These are phyloP conservation scores for Drosophila tanythrix DNA, from an alignment of 2,888 invertebrate species.

Conservation along the genomic window DNA sequence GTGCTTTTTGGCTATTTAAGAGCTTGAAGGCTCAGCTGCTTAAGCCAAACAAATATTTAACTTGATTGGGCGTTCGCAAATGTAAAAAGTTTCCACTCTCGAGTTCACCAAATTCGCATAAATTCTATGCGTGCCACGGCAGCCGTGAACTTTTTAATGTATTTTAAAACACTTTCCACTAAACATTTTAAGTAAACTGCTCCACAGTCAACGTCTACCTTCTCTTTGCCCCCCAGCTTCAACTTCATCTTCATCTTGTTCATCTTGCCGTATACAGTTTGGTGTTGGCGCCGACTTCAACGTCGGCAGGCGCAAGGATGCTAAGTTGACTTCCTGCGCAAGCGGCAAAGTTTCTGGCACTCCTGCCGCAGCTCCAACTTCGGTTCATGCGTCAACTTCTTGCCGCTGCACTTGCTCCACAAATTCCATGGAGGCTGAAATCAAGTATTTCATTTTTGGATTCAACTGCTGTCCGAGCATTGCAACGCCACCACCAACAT, in stretches of 20 bases:
- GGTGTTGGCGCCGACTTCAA: background rate
- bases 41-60: constrained; percentile 76
- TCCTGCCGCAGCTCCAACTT: constrained; percentile 41
- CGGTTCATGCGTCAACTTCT: constrained; percentile 25
- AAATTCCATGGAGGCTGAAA: constrained; percentile 79
- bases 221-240: constrained; percentile 4
- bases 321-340: constrained; percentile 76
- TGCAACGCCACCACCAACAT: constrained; percentile 57
- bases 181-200: constrained; percentile 80
- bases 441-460: constrained; percentile 81
- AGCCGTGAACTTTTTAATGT: constrained; percentile 81
- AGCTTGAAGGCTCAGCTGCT: constrained; percentile 57
- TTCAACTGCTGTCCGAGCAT: constrained; percentile 78
- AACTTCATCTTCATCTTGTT: constrained; percentile 17
- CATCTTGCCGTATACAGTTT: background rate
- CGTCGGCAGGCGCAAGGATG: constrained; percentile 47
- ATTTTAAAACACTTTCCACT: constrained; percentile 82
- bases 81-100: constrained; percentile 77
- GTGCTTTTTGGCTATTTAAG: constrained; percentile 40
- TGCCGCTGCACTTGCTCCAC: constrained; percentile 55
- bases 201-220: constrained; percentile 34
- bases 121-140: constrained; percentile 80
- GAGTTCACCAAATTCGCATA: constrained; percentile 81
- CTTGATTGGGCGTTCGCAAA: constrained; percentile 75
- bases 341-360: constrained; percentile 68